Evolutionary conservation across 2,113 vertebrate genomes (phyloP).

Genomic region (Ceyx melanurus): DNA sequence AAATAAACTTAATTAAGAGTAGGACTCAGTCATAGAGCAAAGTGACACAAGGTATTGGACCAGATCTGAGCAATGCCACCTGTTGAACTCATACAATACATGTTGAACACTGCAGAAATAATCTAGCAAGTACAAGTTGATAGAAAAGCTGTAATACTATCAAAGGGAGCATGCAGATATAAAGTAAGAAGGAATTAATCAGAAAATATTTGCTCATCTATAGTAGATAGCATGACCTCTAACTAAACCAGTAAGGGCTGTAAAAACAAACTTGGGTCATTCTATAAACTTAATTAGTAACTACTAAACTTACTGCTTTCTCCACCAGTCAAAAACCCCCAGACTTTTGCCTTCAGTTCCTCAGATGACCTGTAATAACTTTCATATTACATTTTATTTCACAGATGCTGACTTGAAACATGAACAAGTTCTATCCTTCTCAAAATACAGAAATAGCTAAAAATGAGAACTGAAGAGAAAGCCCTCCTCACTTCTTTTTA

Average conservation of each 20-base stretch:
- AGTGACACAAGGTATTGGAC: background rate
- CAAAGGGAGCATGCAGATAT: background rate
- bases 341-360: background rate
- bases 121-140: background rate
- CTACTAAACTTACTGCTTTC: background rate
- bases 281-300: background rate
- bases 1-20: conserved; percentile 40
- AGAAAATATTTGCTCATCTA: background rate
- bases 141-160: background rate
- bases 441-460: background rate
- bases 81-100: background rate
- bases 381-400: background rate
- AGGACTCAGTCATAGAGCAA: background rate
- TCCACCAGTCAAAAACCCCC: background rate
- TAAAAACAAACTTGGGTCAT: background rate
- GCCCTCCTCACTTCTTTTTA: background rate
- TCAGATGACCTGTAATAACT: background rate
- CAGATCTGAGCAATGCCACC: background rate
- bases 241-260: background rate
- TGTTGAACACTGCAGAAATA: background rate
- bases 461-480: background rate
- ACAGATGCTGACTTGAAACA: background rate
- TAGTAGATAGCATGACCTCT: background rate
- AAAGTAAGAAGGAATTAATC: background rate
- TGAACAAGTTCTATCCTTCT: background rate